These are phyloP conservation scores for Tortrix viridana DNA, from an alignment of 2,888 invertebrate genomes.

Conservation along the genomic window DNA sequence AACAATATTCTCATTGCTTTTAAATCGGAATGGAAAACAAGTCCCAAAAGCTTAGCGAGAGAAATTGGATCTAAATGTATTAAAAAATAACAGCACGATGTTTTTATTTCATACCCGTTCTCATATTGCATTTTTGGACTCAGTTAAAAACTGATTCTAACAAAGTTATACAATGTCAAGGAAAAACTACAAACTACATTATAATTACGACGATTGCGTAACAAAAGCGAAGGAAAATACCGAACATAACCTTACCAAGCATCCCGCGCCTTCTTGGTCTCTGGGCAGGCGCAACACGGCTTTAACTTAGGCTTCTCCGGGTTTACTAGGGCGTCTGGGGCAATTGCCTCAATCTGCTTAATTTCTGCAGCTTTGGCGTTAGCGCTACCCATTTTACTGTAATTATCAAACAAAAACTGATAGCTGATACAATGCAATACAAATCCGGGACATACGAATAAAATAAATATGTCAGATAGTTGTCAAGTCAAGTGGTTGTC, in stretches of 20 bases:
- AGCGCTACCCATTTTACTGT: slow-evolving; percentile 69
- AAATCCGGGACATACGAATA: slow-evolving; percentile 12
- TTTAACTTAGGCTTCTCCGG: slow-evolving; percentile 91
- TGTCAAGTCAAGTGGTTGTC: slow-evolving; percentile 7
- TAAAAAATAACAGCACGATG: too few relatives aligned
- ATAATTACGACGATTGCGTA: slow-evolving; percentile 79
- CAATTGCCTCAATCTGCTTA: slow-evolving; percentile 60
- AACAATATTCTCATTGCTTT: too few relatives aligned
- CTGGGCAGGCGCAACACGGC: slow-evolving; percentile 98
- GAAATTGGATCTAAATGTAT: too few relatives aligned
- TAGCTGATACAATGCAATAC: slow-evolving; percentile 26
- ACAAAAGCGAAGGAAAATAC: slow-evolving; percentile 52
- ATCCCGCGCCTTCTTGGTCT: slow-evolving; percentile 95
- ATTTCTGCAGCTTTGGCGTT: slow-evolving; percentile 74
- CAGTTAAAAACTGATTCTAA: neutral
- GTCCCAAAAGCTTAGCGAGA: too few relatives aligned
- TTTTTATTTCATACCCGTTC: too few relatives aligned
- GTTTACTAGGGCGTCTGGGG: slow-evolving; percentile 60
- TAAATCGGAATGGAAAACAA: too few relatives aligned
- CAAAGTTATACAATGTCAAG: neutral
- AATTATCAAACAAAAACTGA: slow-evolving; percentile 23
- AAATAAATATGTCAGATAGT: slow-evolving; percentile 4
- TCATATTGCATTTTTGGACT: neutral
- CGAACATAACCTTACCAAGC: slow-evolving; percentile 89
- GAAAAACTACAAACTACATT: neutral